Percentiles rank a stretch among this genome's conserved stretches.
Conservation (phyloP, 2,113 vertebrate genomes). For the Tursiops truncatus region DNA sequence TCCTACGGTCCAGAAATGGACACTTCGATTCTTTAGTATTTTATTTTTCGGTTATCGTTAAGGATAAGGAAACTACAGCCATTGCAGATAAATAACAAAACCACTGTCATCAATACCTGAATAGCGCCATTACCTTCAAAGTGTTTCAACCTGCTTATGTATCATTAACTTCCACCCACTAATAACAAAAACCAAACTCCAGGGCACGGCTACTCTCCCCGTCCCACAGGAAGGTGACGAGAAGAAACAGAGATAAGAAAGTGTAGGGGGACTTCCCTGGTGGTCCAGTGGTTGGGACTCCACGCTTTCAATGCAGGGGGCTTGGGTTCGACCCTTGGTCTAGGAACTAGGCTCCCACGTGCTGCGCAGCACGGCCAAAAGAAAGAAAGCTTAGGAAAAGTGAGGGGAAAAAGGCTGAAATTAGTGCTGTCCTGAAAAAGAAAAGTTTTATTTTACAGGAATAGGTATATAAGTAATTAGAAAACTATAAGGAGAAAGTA, state of each 20-base stretch:
- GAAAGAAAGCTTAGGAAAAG: neutral
- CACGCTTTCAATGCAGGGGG: too few species aligned
- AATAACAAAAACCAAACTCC: neutral
- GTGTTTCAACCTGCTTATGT: too few species aligned
- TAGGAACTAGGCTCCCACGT: too few species aligned
- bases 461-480: constrained; percentile 56
- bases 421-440: neutral
- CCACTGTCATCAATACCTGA: neutral
- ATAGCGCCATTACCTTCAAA: neutral
- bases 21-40: neutral
- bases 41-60: neutral
- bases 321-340: too few species aligned
- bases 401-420: neutral
- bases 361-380: too few species aligned
- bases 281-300: too few species aligned
- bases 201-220: neutral
- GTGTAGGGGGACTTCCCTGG: too few species aligned
- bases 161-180: neutral
- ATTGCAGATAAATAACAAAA: neutral
- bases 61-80: neutral
- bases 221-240: constrained; percentile 7
- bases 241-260: neutral
- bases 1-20: neutral
- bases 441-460: constrained; percentile 35
- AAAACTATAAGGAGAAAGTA: constrained; percentile 67